phyloP scores from a whole-genome alignment of 2,888 invertebrate species.

The Aporophyla lueneburgensis region DNA sequence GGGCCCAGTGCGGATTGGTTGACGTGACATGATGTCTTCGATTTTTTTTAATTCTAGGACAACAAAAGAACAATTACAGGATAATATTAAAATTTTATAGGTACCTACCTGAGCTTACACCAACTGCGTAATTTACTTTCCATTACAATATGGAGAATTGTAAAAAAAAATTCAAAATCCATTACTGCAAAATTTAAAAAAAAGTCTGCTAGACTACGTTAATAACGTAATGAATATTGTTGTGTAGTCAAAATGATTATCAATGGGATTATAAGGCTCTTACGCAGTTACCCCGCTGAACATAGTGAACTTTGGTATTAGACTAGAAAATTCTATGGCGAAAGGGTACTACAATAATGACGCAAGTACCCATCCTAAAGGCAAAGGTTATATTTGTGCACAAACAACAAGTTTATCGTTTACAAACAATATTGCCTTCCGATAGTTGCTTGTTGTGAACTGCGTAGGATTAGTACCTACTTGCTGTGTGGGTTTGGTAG shows the following conservation, averaged over 20 bases:
- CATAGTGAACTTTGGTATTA: slow-evolving; percentile 29
- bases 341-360: slow-evolving; percentile 22
- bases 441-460: slow-evolving; percentile 26
- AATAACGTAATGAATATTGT: background rate
- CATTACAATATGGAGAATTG: no score
- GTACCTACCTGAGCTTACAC: no score
- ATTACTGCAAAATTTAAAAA: no score
- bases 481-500: background rate
- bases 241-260: background rate
- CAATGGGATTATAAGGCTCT: background rate
- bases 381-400: slow-evolving; percentile 59
- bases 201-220: no score
- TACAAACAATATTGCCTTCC: slow-evolving; percentile 43
- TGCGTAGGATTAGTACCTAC: background rate
- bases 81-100: no score
- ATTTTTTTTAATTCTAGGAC: background rate
- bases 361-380: slow-evolving; percentile 41
- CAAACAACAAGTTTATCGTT: slow-evolving; percentile 45
- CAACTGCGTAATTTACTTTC: background rate
- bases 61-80: background rate
- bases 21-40: background rate
- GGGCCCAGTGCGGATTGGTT: background rate
- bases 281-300: background rate
- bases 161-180: no score
- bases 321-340: slow-evolving; percentile 5